Evolutionary conservation across 2,888 invertebrate species (phyloP), one percentile per base, ranked within the genome.

Genomic region (Ernsta delagoae): DNA sequence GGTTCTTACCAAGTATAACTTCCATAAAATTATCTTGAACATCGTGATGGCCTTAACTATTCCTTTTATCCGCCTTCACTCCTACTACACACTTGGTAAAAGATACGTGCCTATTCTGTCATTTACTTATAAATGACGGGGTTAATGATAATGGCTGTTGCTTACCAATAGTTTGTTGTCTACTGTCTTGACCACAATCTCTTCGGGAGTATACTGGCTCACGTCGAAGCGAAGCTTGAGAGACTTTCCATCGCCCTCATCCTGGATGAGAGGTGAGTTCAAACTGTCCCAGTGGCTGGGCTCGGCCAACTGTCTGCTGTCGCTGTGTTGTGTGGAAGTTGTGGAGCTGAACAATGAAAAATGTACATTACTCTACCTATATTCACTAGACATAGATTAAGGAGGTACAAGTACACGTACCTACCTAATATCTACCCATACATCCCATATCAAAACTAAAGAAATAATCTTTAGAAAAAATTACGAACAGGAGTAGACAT

Each of bases 171-270:
- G 95, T 95, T 98, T 98, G 94, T 99, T 99, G 94, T 99, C 99
- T 78, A 99, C 98, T 75, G 99, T 99, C 94, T 99, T 99, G 75
- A 99, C 99, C 84, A 98, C 98, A 86, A 99, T 98, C 94, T 99
- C 99, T 91, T 99, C 99, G 62, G 97, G 97, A 69, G 97, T 97
- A 94, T 99, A 99, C 92, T 99, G 98, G 84, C 98, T 98, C 78
- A 99, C 98, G 88, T 99, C 99, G 93, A 99, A 99, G 84, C 99
- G 95, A 75, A 99, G 95, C 87, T 99, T 98, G 78, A 99, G 95
- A 85, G 97, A 96, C 92, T 98, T 98, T 92, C 96, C 98, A 87
- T 98, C 97, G 67, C 98, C 98, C 83, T 98, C 98, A 80, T 98
- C 98, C 91, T 98, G 97, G 87, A 98, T 98, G 78, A 99, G 95